Conservation (phyloP, 2,888 invertebrate genomes). For the Steinernema scapterisci region DNA sequence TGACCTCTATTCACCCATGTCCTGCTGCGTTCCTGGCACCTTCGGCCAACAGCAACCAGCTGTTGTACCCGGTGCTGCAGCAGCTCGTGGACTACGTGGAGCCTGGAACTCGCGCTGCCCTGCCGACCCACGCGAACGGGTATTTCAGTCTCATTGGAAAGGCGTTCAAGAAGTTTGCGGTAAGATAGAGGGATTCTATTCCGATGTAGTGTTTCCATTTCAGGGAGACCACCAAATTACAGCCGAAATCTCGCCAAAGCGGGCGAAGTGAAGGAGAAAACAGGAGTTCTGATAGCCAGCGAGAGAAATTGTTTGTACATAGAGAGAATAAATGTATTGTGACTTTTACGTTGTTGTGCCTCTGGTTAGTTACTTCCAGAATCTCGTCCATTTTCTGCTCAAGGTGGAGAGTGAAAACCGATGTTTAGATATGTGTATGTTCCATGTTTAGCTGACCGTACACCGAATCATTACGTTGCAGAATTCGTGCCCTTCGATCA, state of each 20-base stretch:
- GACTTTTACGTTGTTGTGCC: too few relatives aligned
- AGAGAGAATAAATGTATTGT: not conserved
- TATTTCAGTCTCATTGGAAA: not conserved
- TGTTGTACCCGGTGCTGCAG: not conserved
- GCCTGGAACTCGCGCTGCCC: not conserved
- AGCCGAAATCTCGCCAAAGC: slow-evolving; percentile 5
- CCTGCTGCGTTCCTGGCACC: not conserved
- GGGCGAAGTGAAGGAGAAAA: not conserved
- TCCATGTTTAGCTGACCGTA: too few relatives aligned
- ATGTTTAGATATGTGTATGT: too few relatives aligned
- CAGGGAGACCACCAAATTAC: slow-evolving; percentile 3
- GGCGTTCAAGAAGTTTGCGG: slow-evolving; percentile 14
- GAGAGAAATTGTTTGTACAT: not conserved
- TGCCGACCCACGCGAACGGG: not conserved
- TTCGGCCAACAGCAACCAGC: slow-evolving; percentile 4
- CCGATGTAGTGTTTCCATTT: not conserved
- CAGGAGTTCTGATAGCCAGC: not conserved
- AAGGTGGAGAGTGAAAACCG: too few relatives aligned
- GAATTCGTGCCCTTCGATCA: too few relatives aligned
- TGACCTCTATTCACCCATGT: not conserved
- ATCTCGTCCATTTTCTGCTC: too few relatives aligned
- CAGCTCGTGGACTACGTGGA: slow-evolving; percentile 16
- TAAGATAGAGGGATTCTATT: not conserved
- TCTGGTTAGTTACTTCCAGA: too few relatives aligned
- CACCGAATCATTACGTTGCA: too few relatives aligned